Percentiles rank a stretch among this genome's conserved stretches.
Evolutionary conservation across 2,888 invertebrate genomes (phyloP).

Genomic region (Pyrrhia umbra): DNA sequence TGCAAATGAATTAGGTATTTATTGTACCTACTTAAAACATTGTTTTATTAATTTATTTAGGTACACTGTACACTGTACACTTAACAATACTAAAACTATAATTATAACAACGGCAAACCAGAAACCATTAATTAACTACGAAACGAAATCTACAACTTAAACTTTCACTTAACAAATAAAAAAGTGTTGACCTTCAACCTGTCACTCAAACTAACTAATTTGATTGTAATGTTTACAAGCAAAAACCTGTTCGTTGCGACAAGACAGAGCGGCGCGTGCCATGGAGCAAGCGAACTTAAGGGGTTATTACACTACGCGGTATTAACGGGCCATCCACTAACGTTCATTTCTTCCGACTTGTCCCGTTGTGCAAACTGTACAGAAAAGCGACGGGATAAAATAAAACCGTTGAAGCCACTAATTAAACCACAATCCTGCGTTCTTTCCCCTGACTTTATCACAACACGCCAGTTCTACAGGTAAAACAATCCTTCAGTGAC

Average conservation of each 20-base stretch:
- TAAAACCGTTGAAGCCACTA: conserved; percentile 16
- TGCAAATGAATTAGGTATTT: conserved; percentile 9
- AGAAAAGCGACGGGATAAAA: conserved; percentile 12
- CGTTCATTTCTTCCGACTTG: conserved; percentile 12
- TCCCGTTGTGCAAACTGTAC: conserved; percentile 13
- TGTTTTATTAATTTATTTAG: conserved; percentile 10
- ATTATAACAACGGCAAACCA: conserved; percentile 8
- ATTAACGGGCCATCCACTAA: conserved; percentile 12
- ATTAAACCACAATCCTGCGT: too few species aligned
- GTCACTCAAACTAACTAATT: conserved; percentile 6
- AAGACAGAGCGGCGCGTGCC: conserved; percentile 9
- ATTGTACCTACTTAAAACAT: conserved; percentile 10
- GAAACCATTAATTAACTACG: conserved; percentile 12
- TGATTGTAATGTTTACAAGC: conserved; percentile 5
- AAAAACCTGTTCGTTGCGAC: conserved; percentile 2
- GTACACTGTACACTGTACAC: conserved; percentile 13
- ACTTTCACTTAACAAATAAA: conserved; percentile 14
- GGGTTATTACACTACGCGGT: background rate
- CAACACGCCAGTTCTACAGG: conserved; percentile 6
- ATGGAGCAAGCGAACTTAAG: conserved; percentile 7
- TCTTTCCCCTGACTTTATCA: too few species aligned
- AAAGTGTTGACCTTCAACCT: conserved; percentile 11
- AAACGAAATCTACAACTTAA: conserved; percentile 12
- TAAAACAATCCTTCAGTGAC: conserved; percentile 12
- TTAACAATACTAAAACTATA: conserved; percentile 12